A percentile compares a stretch with the other conserved stretches of the same genome.
Evolutionary conservation across 2,888 invertebrate species (phyloP).

Genomic region (Luffia ferchaultella): DNA sequence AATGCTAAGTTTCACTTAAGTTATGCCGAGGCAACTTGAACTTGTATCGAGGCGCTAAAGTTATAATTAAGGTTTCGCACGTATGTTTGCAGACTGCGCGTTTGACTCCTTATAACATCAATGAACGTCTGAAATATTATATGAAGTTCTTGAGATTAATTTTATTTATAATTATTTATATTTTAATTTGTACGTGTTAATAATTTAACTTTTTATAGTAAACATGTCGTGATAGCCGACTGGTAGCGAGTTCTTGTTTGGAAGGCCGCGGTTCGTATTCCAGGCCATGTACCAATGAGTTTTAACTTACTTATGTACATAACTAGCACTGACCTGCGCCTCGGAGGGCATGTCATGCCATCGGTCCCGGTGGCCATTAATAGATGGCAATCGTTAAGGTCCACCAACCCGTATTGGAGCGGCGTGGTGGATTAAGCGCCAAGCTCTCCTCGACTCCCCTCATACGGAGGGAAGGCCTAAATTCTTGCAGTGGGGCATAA

Average conservation of each 20-base stretch:
- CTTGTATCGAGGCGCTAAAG: neutral
- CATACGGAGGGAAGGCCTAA: too few species aligned
- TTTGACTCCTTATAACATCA: neutral
- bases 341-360: too few species aligned
- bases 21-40: neutral
- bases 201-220: neutral
- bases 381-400: too few species aligned
- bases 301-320: too few species aligned
- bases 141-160: neutral
- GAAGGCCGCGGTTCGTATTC: neutral
- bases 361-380: too few species aligned
- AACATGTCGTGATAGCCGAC: neutral
- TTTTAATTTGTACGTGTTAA: neutral
- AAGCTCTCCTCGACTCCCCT: too few species aligned
- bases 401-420: too few species aligned
- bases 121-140: neutral
- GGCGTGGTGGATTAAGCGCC: too few species aligned
- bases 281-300: too few species aligned
- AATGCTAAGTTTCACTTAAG: neutral
- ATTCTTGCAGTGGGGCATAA: too few species aligned
- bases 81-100: neutral
- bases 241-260: neutral
- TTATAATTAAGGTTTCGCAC: neutral
- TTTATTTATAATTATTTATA: neutral
- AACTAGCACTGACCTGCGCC: too few species aligned